Percentiles rank a stretch among this genome's conserved stretches.
phyloP scores from a whole-genome alignment of 1,140 invertebrate species.

The Heterodera schachtii region DNA sequence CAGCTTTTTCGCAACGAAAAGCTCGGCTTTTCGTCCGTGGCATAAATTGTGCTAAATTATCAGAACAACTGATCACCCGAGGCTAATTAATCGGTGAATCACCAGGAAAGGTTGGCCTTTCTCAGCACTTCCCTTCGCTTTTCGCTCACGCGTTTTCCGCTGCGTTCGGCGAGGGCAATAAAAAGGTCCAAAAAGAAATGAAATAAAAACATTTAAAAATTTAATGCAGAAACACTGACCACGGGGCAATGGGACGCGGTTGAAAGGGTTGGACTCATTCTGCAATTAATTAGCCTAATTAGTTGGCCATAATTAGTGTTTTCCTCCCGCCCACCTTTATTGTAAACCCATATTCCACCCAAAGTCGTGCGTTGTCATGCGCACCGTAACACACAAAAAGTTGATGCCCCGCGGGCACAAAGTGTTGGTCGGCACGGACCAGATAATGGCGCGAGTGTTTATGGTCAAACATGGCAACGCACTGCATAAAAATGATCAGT shows the following conservation, averaged over 20 bases:
- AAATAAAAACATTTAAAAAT: background rate
- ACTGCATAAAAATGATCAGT: conserved; percentile 22
- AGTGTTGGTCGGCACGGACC: conserved; percentile 71
- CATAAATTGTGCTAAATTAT: conserved; percentile 52
- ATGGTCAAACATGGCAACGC: conserved; percentile 16
- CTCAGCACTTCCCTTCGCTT: conserved; percentile 39
- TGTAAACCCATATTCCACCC: conserved; percentile 78
- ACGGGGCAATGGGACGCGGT: conserved; percentile 67
- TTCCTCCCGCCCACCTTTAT: conserved; percentile 60
- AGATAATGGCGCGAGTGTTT: conserved; percentile 46
- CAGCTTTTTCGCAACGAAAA: conserved; percentile 45
- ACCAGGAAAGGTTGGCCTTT: conserved; percentile 41
- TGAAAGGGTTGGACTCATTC: conserved; percentile 65
- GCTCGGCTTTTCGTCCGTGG: conserved; percentile 50
- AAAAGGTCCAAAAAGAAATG: conserved; percentile 48
- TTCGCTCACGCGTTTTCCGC: conserved; percentile 12
- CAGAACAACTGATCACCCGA: background rate
- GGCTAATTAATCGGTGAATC: background rate
- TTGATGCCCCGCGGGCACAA: conserved; percentile 67
- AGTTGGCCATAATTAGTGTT: conserved; percentile 36
- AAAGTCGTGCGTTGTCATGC: conserved; percentile 74
- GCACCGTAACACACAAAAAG: conserved; percentile 77
- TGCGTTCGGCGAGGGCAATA: conserved; percentile 42
- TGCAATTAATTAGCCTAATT: conserved; percentile 68
- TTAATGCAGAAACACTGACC: conserved; percentile 41